These are phyloP conservation scores for Dendronephthya gigantea DNA, from an alignment of 64 coral and sea anemone genomes.

Conservation along the genomic window DNA sequence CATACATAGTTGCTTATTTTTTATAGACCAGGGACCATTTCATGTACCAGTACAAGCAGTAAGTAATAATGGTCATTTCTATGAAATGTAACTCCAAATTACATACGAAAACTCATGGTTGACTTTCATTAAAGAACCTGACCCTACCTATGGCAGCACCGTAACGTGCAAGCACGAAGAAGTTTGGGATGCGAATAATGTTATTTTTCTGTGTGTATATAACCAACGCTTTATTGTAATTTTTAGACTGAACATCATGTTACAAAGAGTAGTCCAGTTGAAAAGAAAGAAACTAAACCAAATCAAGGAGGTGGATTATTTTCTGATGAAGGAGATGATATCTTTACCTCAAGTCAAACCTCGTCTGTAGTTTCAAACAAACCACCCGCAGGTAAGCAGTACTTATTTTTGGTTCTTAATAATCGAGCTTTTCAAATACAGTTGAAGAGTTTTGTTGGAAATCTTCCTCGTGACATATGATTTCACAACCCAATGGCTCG, in stretches of 20 bases:
- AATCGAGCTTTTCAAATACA: neutral
- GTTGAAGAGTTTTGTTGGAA: no score
- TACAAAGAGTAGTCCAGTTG: neutral
- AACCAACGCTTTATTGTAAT: neutral
- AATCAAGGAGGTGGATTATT: neutral
- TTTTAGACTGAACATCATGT: neutral
- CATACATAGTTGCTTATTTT: neutral
- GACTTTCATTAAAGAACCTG: no score
- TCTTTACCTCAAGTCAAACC: slow-evolving; percentile 9
- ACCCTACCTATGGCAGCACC: no score
- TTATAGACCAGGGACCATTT: neutral
- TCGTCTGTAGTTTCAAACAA: neutral
- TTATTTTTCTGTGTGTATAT: no score
- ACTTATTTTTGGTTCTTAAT: neutral
- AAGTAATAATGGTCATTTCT: neutral
- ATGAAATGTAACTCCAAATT: no score
- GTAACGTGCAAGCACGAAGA: no score
- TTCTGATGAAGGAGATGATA: slow-evolving; percentile 11
- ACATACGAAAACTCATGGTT: no score
- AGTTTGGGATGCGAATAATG: no score
- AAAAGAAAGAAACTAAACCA: neutral
- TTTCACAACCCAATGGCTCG: no score
- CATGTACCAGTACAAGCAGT: neutral
- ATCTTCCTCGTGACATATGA: no score
- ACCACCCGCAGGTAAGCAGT: neutral